Conservation (phyloP, 2,888 invertebrate genomes). For the Eupithecia subfuscata region DNA sequence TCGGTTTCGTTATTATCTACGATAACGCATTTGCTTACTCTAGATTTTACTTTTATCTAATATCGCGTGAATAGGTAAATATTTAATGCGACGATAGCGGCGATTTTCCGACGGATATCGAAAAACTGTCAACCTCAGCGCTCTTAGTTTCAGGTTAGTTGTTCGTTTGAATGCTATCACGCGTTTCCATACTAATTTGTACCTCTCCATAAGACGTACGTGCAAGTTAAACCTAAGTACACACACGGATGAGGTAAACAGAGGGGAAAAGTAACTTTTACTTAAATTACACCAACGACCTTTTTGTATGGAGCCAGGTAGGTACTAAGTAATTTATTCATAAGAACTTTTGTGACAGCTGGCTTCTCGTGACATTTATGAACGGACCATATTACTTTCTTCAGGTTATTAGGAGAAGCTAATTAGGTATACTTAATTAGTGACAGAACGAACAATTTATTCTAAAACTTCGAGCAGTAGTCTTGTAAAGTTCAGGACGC, state of each 20-base stretch:
- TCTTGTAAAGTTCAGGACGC: not conserved
- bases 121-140: not conserved
- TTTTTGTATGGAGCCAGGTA: constrained; percentile 46
- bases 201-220: constrained; percentile 6
- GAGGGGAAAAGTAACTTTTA: constrained; percentile 49
- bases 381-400: constrained; percentile 37
- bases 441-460: constrained; percentile 19
- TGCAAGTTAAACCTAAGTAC: constrained; percentile 22
- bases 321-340: constrained; percentile 58
- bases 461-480: constrained; percentile 1
- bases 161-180: not conserved
- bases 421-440: constrained; percentile 35
- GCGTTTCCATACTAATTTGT: constrained; percentile 4
- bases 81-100: not conserved
- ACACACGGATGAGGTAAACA: constrained; percentile 52
- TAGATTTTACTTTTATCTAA: not conserved
- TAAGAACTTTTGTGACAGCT: constrained; percentile 50
- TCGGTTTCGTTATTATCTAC: not conserved
- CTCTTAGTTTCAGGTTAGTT: not conserved
- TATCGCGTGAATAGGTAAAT: not conserved
- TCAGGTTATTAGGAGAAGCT: constrained; percentile 33
- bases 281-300: constrained; percentile 48
- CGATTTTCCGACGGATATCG: not conserved
- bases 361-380: constrained; percentile 42
- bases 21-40: not conserved